Base-by-base conservation (phyloP, 1,140 invertebrate genomes). In the Neuroterus valhalla region DNA sequence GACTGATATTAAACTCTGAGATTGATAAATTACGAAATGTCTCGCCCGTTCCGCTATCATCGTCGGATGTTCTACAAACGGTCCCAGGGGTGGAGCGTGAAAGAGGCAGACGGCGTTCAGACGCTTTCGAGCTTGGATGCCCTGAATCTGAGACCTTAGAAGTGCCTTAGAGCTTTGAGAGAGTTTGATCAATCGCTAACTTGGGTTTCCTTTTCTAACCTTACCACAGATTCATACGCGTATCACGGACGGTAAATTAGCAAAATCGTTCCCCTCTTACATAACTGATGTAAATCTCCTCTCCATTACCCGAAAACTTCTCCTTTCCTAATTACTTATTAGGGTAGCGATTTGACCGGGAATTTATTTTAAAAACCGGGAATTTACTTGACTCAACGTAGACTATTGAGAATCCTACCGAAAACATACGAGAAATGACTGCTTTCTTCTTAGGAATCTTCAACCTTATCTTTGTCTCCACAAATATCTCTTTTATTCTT, bases 11-110 rank as follows among this genome's bases (percentile, higher is more conserved):
- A 62, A 62, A 62, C 23, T 62, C 52, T 62, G 52, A 62, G 31
- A 62, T 62, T 62, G 52, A 62, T 62, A 62, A 62, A 62, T 62
- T 62, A 62, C 52, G 31, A 62, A 62, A 62, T 62, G 52, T 62
- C 52, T 62, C 52, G 52, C 52, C 52, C 52, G 52, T 62, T 62
- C 52, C 52, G 52, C 52, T 62, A 62, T 62, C 52, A 62, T 62
- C 52, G 52, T 62, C 52, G 52, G 23, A 21, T 62, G 52, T 62
- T 62, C 52, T 26, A 62, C 23, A 62, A 62, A 62, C 23, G 52
- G 23, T 62, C 52, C 52, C 52, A 26, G 52, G 52, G 52, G 52
- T 62, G 52, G n/a, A 31, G 23, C 15, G 52, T 26, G 31, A 62
- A 62, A 62, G 52, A 62, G 52, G 52, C 26, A 62, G 52, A 62